Percentiles rank a stretch among this genome's conserved stretches.
Conservation (phyloP, 2,113 vertebrate species). For the Salvator merianae region DNA sequence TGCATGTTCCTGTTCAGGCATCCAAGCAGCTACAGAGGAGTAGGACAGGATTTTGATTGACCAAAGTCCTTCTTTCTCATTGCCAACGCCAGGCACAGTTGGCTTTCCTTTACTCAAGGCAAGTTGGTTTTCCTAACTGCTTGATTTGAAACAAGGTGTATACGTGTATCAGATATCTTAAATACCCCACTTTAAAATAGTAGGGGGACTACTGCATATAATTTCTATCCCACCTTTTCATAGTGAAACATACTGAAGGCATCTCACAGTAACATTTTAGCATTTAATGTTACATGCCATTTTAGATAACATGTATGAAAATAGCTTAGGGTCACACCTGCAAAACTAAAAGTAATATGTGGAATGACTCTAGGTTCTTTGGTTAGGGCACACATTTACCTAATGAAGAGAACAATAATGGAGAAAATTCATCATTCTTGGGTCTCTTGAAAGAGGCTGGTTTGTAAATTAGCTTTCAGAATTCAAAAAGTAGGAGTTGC, state of each 20-base stretch:
- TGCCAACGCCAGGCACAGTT: too few relatives aligned
- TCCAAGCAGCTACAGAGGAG: too few relatives aligned
- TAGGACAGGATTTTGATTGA: too few relatives aligned
- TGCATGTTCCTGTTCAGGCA: too few relatives aligned
- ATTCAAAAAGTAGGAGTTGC: slow-evolving; percentile 17
- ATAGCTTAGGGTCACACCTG: too few relatives aligned
- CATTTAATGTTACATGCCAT: background rate
- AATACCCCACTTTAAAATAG: too few relatives aligned
- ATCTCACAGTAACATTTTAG: background rate
- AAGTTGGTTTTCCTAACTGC: too few relatives aligned
- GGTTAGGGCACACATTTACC: background rate
- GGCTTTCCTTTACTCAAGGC: too few relatives aligned
- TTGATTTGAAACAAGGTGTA: too few relatives aligned
- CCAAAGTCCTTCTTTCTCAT: too few relatives aligned
- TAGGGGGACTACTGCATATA: background rate
- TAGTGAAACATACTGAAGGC: background rate
- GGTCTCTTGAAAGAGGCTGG: slow-evolving; percentile 7
- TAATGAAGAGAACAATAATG: accelerated
- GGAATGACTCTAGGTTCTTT: background rate
- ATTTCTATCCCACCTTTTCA: background rate
- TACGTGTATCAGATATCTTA: too few relatives aligned
- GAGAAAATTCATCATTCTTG: background rate
- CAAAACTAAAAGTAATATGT: background rate
- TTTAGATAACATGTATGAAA: background rate
- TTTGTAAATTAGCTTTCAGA: slow-evolving; percentile 17